These are phyloP conservation scores for Probosciger aterrimus DNA, from an alignment of 2,113 vertebrate species.

Conservation along the genomic window DNA sequence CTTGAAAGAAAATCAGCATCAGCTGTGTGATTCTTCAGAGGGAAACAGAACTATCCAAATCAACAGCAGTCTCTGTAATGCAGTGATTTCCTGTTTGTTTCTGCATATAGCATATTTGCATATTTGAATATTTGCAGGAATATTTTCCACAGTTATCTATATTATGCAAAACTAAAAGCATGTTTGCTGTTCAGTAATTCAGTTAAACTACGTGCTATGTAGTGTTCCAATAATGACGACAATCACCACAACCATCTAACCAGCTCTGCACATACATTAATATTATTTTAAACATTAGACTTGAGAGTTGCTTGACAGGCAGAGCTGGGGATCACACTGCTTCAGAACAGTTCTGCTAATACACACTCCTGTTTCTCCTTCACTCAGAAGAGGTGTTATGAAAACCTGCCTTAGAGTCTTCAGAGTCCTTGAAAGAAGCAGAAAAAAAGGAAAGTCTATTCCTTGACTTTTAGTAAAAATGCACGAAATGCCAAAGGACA, in stretches of 20 bases:
- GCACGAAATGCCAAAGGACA: background rate
- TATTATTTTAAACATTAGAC: background rate
- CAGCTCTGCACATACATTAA: background rate
- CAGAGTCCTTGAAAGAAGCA: background rate
- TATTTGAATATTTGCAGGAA: accelerated
- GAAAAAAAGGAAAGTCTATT: background rate
- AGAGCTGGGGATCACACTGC: background rate
- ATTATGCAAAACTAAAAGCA: background rate
- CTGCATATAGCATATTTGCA: background rate
- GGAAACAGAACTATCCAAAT: background rate
- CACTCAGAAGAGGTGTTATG: background rate
- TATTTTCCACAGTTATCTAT: background rate
- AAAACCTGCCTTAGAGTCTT: background rate
- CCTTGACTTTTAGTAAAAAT: background rate
- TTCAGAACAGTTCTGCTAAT: background rate
- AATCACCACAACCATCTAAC: background rate
- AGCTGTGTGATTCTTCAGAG: background rate
- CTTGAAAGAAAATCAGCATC: background rate
- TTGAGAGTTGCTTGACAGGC: background rate
- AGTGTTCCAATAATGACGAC: background rate
- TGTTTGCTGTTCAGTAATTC: background rate
- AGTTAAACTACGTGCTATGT: background rate
- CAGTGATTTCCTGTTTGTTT: background rate
- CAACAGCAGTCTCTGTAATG: background rate
- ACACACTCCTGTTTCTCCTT: background rate